Evolutionary conservation across 2,797 vertebrate genomes (phyloP).

Genomic region (Cheirogaleus major): DNA sequence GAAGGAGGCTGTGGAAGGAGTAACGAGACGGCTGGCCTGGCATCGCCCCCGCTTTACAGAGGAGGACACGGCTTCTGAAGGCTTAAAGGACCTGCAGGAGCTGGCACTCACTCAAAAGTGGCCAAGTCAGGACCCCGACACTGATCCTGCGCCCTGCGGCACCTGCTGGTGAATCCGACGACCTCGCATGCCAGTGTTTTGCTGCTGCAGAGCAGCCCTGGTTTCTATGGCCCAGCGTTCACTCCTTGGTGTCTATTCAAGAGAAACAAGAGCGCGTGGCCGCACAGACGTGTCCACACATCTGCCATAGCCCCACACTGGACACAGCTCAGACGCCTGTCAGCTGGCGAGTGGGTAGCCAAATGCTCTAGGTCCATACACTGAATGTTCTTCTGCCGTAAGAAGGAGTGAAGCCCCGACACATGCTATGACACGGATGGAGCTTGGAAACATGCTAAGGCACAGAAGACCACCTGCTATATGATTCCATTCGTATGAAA

Average conservation of each 20-base stretch:
- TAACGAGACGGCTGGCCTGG: accelerated
- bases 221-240: too few relatives aligned
- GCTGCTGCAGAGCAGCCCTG: too few relatives aligned
- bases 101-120: accelerated
- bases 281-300: accelerated
- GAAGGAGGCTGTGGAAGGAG: not conserved
- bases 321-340: accelerated
- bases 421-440: accelerated
- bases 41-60: accelerated
- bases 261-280: accelerated
- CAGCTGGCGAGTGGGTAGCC: accelerated
- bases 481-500: accelerated
- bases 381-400: accelerated
- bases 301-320: accelerated
- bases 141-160: not conserved
- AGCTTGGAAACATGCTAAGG: accelerated
- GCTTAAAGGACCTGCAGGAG: not conserved
- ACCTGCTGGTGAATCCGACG: not conserved
- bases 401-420: accelerated
- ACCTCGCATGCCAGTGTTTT: too few relatives aligned
- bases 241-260: not conserved
- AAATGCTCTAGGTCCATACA: accelerated
- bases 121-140: not conserved
- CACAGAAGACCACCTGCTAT: accelerated
- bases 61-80: too few relatives aligned